Evolutionary conservation across 2,888 invertebrate genomes (phyloP).

Genomic region (Rhingia rostrata): DNA sequence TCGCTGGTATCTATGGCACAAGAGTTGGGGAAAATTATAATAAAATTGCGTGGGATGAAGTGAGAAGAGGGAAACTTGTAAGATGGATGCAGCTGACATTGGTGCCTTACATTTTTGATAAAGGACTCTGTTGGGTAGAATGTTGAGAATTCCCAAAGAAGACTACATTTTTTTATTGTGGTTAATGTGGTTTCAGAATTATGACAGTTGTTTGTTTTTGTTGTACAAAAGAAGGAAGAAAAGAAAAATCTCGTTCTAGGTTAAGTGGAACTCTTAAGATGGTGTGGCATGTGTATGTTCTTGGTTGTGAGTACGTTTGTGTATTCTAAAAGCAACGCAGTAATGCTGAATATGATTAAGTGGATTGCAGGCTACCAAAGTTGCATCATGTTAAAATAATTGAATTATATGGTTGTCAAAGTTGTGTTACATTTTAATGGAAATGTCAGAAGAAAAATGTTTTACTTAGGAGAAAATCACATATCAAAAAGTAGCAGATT

Average conservation of each 20-base stretch:
- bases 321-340: slow-evolving; percentile 38
- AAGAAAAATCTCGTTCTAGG: slow-evolving; percentile 44
- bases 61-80: slow-evolving; percentile 18
- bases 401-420: background rate
- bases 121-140: slow-evolving; percentile 37
- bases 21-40: slow-evolving; percentile 38
- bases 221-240: background rate
- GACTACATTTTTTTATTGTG: slow-evolving; percentile 6
- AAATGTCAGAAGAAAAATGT: no score
- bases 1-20: slow-evolving; percentile 33
- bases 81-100: slow-evolving; percentile 43
- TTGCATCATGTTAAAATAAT: slow-evolving; percentile 19
- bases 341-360: slow-evolving; percentile 49
- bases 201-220: slow-evolving; percentile 35
- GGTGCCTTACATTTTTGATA: slow-evolving; percentile 53
- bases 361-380: slow-evolving; percentile 49
- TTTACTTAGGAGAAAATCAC: no score
- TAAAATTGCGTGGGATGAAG: slow-evolving; percentile 46
- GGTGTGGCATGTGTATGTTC: slow-evolving; percentile 30
- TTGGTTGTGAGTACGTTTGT: slow-evolving; percentile 52
- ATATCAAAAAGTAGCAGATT: no score
- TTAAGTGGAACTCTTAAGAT: slow-evolving; percentile 61
- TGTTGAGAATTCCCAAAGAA: slow-evolving; percentile 37
- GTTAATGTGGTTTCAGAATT: slow-evolving; percentile 23
- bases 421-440: background rate